Conservation (phyloP, 2,888 invertebrate genomes). For the Idaea biselata region DNA sequence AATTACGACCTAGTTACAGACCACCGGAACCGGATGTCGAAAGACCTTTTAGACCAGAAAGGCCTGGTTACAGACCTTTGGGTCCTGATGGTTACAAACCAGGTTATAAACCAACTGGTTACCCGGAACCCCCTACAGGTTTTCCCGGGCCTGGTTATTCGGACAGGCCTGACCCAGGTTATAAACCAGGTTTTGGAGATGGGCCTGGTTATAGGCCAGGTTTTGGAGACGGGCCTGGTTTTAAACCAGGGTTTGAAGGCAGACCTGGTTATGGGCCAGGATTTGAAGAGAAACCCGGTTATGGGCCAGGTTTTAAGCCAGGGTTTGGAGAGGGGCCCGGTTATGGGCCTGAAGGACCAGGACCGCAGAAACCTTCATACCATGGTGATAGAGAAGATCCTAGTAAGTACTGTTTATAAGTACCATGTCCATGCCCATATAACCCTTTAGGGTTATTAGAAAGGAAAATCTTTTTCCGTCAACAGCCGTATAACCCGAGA, state of each 20-base stretch:
- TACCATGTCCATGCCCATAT: no score
- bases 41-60: slow-evolving; percentile 31
- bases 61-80: slow-evolving; percentile 15
- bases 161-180: not conserved
- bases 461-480: no score
- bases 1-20: slow-evolving; percentile 21
- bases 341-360: slow-evolving; percentile 23
- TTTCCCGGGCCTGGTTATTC: slow-evolving; percentile 5
- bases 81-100: slow-evolving; percentile 15
- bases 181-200: not conserved
- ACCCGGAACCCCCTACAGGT: not conserved
- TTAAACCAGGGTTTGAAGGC: slow-evolving; percentile 11
- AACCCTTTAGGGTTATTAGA: no score
- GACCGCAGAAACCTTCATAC: slow-evolving; percentile 36
- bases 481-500: no score
- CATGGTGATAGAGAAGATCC: slow-evolving; percentile 49
- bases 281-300: not conserved
- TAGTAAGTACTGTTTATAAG: slow-evolving; percentile 42
- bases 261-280: slow-evolving; percentile 12
- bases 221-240: slow-evolving; percentile 24
- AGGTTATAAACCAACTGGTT: slow-evolving; percentile 13
- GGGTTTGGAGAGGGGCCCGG: slow-evolving; percentile 22
- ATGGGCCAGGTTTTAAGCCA: not conserved
- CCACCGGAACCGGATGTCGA: slow-evolving; percentile 27
- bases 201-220: slow-evolving; percentile 26